These are phyloP conservation scores for Autographa gamma DNA, from an alignment of 2,888 invertebrate genomes.

Conservation along the genomic window DNA sequence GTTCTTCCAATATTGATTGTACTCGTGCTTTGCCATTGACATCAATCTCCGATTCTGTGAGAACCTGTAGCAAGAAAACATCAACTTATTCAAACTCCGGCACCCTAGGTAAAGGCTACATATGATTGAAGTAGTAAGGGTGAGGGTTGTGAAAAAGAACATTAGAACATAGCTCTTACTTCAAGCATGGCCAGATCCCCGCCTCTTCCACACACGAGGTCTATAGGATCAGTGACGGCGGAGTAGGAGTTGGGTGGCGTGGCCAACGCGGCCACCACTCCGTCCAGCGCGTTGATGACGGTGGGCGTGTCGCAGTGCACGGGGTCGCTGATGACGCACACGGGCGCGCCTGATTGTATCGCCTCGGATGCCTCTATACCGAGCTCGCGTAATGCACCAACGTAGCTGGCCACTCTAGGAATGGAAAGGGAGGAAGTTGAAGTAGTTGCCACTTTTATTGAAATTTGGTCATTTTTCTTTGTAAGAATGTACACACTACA, in stretches of 20 bases:
- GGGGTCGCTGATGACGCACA: slow-evolving; percentile 83
- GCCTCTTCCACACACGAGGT: slow-evolving; percentile 93
- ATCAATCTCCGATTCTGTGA: slow-evolving; percentile 92
- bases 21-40: slow-evolving; percentile 90
- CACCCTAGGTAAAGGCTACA: not conserved
- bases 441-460: too few species aligned
- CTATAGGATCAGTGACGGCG: slow-evolving; percentile 93
- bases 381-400: slow-evolving; percentile 91
- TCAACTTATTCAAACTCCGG: not conserved
- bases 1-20: slow-evolving; percentile 92
- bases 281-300: slow-evolving; percentile 78
- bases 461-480: too few species aligned
- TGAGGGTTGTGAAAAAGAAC: not conserved
- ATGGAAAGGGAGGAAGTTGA: not conserved
- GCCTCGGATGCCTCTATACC: slow-evolving; percentile 89
- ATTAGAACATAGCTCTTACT: slow-evolving; percentile 68
- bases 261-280: slow-evolving; percentile 88
- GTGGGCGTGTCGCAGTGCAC: slow-evolving; percentile 88
- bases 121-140: not conserved
- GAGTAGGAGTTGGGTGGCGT: slow-evolving; percentile 95
- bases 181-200: slow-evolving; percentile 94
- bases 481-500: too few species aligned
- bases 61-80: slow-evolving; percentile 71
- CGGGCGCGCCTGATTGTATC: slow-evolving; percentile 76
- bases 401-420: slow-evolving; percentile 90